Conservation (phyloP, 1,140 invertebrate genomes). For the Acarapis woodi region DNA sequence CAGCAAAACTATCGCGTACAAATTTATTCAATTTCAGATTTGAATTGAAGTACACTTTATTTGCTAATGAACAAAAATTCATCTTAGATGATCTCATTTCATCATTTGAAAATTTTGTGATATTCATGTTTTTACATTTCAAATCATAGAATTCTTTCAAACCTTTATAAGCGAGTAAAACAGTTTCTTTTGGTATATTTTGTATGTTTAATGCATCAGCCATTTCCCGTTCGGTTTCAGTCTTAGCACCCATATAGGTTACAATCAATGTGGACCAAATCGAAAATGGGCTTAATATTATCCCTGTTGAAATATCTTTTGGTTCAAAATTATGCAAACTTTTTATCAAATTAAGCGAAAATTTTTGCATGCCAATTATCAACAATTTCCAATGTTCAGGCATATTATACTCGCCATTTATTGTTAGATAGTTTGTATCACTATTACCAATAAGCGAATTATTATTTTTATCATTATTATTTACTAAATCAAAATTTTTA, state of each 20-base stretch:
- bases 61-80: conserved; percentile 5
- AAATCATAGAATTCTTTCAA: conserved; percentile 9
- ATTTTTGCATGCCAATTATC: conserved; percentile 1
- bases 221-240: conserved; percentile 15
- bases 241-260: conserved; percentile 15
- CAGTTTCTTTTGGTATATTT: conserved; percentile 6
- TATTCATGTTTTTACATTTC: conserved; percentile 10
- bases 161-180: conserved; percentile 10
- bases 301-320: conserved; percentile 5
- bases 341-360: conserved; percentile 6
- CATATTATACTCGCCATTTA: too few relatives aligned
- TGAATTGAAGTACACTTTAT: conserved; percentile 11
- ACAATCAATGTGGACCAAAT: conserved; percentile 13
- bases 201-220: conserved; percentile 11
- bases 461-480: too few relatives aligned
- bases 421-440: too few relatives aligned
- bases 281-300: conserved; percentile 12
- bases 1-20: conserved; percentile 15
- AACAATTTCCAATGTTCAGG: conserved; percentile 1
- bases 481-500: too few relatives aligned
- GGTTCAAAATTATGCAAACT: conserved; percentile 7
- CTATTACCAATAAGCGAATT: too few relatives aligned
- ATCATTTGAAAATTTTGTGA: conserved; percentile 16
- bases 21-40: conserved; percentile 8
- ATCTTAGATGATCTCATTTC: conserved; percentile 9